Base-by-base conservation (phyloP, 1,140 invertebrate species). In the Hetaerina americana region DNA sequence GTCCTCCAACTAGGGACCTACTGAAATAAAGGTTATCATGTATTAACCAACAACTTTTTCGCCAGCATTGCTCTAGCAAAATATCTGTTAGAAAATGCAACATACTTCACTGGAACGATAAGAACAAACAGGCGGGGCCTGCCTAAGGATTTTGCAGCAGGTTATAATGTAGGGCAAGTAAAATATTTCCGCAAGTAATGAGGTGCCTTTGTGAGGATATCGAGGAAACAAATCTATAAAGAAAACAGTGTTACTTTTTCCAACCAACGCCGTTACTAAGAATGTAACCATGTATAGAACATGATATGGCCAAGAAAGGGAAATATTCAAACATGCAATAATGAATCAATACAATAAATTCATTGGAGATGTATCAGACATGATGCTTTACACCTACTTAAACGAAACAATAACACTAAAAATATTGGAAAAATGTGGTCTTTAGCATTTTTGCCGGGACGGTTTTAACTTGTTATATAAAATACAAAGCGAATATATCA, bases 1-100 rank as follows among this genome's bases (percentile, higher is more conserved):
- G 72, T 78, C 28, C 68, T 77, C 40, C 70, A 71, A 68, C 73
- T 76, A 27, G 74, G 76, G 26, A 75, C 75, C 74, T 76, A 75
- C 69, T 68, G 75, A 66, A 75, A 75, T 69, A 77, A 78, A 72
- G 76, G 77, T 57, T 77, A 76, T 71, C 76, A 76, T 71, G 24
- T 77, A 25, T 73, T 74, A 26, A 70, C 72, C 5, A 75, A 78
- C 70, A 75, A 76, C 40, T 57, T 57, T n/a, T 57, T 57, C 40
- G 22, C 40, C 10, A 5, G 40, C 22, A 27, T 68, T 68, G 1
- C n/a, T 26, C 66, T 68, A 15, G 12, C 66, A 26, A 26, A 26
- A 25, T 26, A 68, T 15, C 66, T 68, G 24, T 68, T 26, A 24
- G 27, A 27, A 26, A 1, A 26, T 26, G 15, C 24, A 68, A 22